Base-by-base conservation (phyloP, 2,797 vertebrate species). In the Enteromius radiatus region DNA sequence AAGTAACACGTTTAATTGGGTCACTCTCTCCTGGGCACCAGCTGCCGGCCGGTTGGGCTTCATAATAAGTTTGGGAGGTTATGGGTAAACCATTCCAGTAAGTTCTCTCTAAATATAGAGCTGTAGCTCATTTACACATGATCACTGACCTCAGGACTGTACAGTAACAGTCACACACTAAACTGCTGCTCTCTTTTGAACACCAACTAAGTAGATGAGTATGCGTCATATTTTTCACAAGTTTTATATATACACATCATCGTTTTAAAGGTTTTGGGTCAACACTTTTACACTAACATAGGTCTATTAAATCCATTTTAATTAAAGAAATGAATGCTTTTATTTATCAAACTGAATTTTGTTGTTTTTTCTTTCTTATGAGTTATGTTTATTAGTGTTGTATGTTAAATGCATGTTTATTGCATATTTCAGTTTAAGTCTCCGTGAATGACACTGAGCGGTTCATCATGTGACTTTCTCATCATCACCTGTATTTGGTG, bases 71-170 rank as follows among this genome's bases (percentile, higher is more conserved):
- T 36, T 38, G 73, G 65, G 78, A 61, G 23, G 54, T 56, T 52
- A 76, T 47, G 33, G 59, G 43, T 33, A 65, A 59, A 89, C 91
- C 91, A 92, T 92, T 92, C 91, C 83, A 88, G 86, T 88, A 69
- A 90, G 88, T 89, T 89, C 91, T 91, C 43, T 87, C 92, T 94
- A 94, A 90, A 93, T 93, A 93, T 93, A 93, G 93, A 92, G 79
- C 9, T 23, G 71, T 74, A 23, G 45, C 76, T 78, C 70, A 21
- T 56, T 81, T 17, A 74, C 38, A 71, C 41, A 31, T 61, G 67
- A 71, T 45, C 33, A 33, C 38, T 80, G 78, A 80, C 26, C 54
- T 80, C 78, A 80, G 47, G 9, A 71, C 78, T 47, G 26, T 47
- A 28, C 52, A 23, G 38, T 75, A 41, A 75, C 31, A 59, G 26